phyloP scores from a whole-genome alignment of 2,888 invertebrate species.

The Amblyjoppa fuscipennis region DNA sequence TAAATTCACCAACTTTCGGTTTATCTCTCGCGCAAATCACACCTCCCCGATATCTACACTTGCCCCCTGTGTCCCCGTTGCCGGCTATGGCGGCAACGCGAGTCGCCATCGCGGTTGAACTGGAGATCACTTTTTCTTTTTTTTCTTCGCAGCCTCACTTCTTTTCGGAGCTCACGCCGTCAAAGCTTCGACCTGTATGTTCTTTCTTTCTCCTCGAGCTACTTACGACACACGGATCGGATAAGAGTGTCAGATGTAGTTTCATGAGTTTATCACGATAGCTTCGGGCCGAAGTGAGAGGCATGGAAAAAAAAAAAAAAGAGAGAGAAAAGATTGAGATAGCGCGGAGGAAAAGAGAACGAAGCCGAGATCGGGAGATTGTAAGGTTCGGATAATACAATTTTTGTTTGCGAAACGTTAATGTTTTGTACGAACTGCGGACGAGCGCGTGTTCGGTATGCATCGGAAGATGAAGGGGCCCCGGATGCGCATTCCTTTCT shows the following conservation, averaged over 20 bases:
- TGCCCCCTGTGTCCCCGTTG: not conserved
- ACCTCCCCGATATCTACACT: not conserved
- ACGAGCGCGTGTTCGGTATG: conserved; percentile 11
- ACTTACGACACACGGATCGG: conserved; percentile 38
- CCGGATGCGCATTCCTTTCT: conserved; percentile 18
- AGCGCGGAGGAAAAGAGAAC: not conserved
- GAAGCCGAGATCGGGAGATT: conserved; percentile 20
- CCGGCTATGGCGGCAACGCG: not conserved
- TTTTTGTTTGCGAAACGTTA: not conserved
- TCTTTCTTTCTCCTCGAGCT: not conserved
- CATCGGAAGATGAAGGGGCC: not conserved
- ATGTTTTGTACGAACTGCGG: not conserved
- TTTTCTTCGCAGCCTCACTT: not conserved
- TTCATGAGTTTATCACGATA: conserved; percentile 45
- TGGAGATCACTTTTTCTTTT: not conserved
- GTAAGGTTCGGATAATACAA: not conserved
- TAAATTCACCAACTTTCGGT: conserved; percentile 7
- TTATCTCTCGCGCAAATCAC: conserved; percentile 12
- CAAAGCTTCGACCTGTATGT: not conserved
- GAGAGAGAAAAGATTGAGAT: not conserved
- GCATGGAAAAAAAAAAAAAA: not conserved
- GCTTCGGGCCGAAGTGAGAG: conserved; percentile 21
- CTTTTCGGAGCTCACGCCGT: conserved; percentile 6
- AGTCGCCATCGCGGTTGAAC: not conserved
- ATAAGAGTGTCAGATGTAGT: conserved; percentile 52